Evolutionary conservation across 2,797 vertebrate genomes (phyloP).

Genomic region (Falco concolor): DNA sequence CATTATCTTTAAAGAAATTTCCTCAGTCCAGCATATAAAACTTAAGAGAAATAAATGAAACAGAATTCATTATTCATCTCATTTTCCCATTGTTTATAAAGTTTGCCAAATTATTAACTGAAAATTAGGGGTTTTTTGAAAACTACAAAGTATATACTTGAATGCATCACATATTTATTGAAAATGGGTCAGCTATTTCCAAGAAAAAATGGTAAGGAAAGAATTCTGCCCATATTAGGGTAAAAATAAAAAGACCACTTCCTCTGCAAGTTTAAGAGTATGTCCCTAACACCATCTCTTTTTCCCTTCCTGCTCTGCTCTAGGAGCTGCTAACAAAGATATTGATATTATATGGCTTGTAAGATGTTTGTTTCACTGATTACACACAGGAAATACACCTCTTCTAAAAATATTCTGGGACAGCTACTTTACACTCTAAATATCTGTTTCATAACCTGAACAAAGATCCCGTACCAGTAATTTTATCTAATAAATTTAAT

Average conservation of each 20-base stretch:
- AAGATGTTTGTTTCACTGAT: not conserved
- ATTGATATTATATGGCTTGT: not conserved
- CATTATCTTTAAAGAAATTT: not conserved
- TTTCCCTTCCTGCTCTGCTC: not conserved
- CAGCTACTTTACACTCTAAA: not conserved
- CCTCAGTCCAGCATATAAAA: not conserved
- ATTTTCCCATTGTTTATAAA: not conserved
- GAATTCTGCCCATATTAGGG: not conserved
- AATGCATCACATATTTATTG: not conserved
- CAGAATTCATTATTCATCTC: not conserved
- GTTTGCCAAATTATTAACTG: not conserved
- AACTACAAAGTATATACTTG: not conserved
- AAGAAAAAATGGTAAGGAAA: not conserved
- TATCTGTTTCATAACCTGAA: not conserved
- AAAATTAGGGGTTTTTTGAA: fast-evolving
- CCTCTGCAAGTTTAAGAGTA: not conserved
- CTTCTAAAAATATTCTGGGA: not conserved
- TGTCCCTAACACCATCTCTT: not conserved
- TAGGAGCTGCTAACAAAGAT: not conserved
- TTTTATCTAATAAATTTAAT: not conserved
- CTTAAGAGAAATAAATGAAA: not conserved
- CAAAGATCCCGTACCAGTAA: not conserved
- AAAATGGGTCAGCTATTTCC: not conserved
- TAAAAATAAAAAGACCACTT: not conserved
- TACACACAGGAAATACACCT: not conserved